A percentile compares a stretch with the other conserved stretches of the same genome.
These are phyloP conservation scores for Hyperoplus lanceolatus DNA, from an alignment of 2,797 vertebrate species.

Conservation along the genomic window DNA sequence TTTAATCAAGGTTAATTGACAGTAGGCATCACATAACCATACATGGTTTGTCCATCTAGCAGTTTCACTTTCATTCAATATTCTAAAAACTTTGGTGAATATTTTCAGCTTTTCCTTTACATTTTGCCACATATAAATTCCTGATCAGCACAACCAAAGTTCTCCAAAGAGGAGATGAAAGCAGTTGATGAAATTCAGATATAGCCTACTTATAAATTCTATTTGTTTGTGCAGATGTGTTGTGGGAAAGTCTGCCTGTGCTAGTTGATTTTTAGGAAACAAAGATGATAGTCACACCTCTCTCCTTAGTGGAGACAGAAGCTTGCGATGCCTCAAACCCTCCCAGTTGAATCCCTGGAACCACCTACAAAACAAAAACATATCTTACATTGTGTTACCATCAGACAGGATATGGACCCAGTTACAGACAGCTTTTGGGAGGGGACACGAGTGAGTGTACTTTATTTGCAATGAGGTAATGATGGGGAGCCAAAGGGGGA, in stretches of 20 bases:
- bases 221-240: neutral
- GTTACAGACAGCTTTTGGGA: too few species aligned
- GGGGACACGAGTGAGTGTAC: too few species aligned
- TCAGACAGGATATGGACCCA: too few species aligned
- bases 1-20: too few species aligned
- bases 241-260: neutral
- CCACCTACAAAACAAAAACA: slow-evolving; percentile 76
- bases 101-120: neutral
- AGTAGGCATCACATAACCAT: neutral
- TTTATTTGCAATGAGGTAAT: too few species aligned
- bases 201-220: neutral
- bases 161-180: neutral
- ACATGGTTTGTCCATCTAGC: neutral
- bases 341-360: slow-evolving; percentile 90
- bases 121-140: neutral
- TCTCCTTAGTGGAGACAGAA: slow-evolving; percentile 82
- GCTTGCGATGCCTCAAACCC: slow-evolving; percentile 80
- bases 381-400: too few species aligned
- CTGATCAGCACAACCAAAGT: neutral
- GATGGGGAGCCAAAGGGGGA: too few species aligned
- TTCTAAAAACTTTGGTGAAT: neutral
- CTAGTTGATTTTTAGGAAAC: neutral
- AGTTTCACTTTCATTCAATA: neutral
- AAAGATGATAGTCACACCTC: slow-evolving; percentile 73
- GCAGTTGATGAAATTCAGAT: neutral